Conservation (phyloP, 2,797 vertebrate genomes). For the Morus bassanus region DNA sequence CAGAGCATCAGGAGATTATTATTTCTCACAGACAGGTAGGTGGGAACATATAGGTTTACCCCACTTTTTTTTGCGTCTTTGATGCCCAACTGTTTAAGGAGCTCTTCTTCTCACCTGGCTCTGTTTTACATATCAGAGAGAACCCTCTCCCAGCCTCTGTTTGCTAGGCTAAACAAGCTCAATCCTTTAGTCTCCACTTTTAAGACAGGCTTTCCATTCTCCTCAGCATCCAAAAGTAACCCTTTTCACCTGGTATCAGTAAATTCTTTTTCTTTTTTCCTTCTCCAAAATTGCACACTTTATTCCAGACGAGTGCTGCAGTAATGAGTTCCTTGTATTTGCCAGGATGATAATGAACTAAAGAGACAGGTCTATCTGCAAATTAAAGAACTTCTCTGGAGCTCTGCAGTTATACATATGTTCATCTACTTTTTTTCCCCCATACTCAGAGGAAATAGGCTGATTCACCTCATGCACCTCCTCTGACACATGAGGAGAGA, state of each 20-base stretch:
- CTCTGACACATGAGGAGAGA: accelerated
- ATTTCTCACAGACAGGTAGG: not conserved
- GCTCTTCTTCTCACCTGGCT: not conserved
- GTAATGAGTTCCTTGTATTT: not conserved
- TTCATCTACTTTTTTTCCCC: not conserved
- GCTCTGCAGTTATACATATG: not conserved
- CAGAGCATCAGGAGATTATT: not conserved
- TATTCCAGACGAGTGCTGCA: not conserved
- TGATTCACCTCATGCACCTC: not conserved
- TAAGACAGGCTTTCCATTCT: conserved; percentile 15
- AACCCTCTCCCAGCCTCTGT: not conserved
- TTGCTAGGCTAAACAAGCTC: conserved; percentile 18
- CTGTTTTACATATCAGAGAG: conserved; percentile 1
- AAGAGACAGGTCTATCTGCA: not conserved
- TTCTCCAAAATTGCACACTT: not conserved
- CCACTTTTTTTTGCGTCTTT: not conserved
- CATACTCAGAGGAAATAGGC: not conserved
- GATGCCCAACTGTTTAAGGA: not conserved
- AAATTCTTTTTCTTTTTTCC: not conserved
- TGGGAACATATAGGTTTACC: not conserved
- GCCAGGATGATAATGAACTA: not conserved
- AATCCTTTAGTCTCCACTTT: not conserved
- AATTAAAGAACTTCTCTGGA: not conserved
- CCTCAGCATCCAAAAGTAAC: not conserved
- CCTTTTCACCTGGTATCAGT: not conserved